Conservation (phyloP, 2,113 vertebrate genomes). For the Prochilodus magdalenae region DNA sequence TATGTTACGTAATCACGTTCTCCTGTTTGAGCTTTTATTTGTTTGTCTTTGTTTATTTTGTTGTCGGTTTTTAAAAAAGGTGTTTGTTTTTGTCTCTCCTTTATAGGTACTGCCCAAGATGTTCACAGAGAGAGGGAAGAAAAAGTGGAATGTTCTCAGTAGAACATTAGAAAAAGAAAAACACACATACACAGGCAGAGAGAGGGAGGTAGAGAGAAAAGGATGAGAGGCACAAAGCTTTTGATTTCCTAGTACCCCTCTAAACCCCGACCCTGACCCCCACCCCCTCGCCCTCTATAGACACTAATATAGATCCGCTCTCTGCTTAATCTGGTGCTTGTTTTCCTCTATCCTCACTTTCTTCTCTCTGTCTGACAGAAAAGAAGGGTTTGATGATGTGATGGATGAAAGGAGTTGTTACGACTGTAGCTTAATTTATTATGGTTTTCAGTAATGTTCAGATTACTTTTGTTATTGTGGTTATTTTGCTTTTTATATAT, state of each 20-base stretch:
- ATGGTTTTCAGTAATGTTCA: slow-evolving; percentile 40
- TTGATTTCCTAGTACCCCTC: neutral
- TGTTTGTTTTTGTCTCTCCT: neutral
- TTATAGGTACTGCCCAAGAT: slow-evolving; percentile 61
- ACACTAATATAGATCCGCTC: slow-evolving; percentile 55
- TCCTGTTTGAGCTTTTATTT: neutral
- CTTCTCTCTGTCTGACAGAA: slow-evolving; percentile 34
- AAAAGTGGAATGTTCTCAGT: slow-evolving; percentile 50
- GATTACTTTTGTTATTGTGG: slow-evolving; percentile 33
- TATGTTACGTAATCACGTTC: neutral
- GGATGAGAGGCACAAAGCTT: slow-evolving; percentile 6
- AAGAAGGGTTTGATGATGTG: slow-evolving; percentile 21
- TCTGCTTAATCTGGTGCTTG: slow-evolving; percentile 56
- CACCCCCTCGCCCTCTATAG: slow-evolving; percentile 24
- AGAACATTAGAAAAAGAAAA: slow-evolving; percentile 19
- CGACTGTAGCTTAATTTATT: slow-evolving; percentile 57
- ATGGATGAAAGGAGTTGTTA: slow-evolving; percentile 29
- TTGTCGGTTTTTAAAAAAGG: slow-evolving; percentile 23
- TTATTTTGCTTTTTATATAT: slow-evolving; percentile 40
- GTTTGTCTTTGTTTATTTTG: slow-evolving; percentile 41
- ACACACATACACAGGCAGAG: neutral
- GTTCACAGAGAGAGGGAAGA: slow-evolving; percentile 60
- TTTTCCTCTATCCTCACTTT: slow-evolving; percentile 41
- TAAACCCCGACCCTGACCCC: too few relatives aligned
- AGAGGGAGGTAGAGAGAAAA: slow-evolving; percentile 45